Evolutionary conservation across 1,140 invertebrate species (phyloP), one percentile per base, ranked within the genome.

Genomic region (Macrotrachela quadricornifera): DNA sequence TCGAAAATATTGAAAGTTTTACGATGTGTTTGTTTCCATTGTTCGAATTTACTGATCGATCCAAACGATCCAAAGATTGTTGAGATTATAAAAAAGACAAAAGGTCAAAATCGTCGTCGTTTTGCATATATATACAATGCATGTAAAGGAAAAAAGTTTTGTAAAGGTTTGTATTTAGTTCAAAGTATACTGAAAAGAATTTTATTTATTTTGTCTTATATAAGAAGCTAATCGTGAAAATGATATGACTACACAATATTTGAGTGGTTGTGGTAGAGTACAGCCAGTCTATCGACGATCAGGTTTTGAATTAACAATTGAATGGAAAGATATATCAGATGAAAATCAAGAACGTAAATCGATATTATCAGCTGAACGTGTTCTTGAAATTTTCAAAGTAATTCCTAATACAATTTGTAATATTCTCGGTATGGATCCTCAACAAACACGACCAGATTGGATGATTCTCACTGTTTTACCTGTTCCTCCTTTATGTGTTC

Each of bases 401-500:
- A 95, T 97, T 47, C 81, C 83, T 18, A 92, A 97, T 70, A 92
- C 97, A 64, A 92, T 97, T 63, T 90, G 85, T 58, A 80, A 83
- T 56, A 83, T 94, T 50, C 69, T 99, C 46, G 92, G 90, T 47
- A 90, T 91, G 85, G 85, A 92, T 66, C 84, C 85, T 0, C 85
- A 85, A 66, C 95, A 80, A 72, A 83, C 91, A 0, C 75, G 92
- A 47, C 94, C 94, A 13, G 92, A 99, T 74, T 99, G 92, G 91
- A 96, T 99, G 91, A 82, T 97, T 47, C 75, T 91, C 1, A 95
- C 90, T 11, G 87, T 92, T 8, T 69, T 97, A 49, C 91, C 92
- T 9, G 92, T 97, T 0, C 91, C 94, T 12, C 92, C 92, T 6
- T 66, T 97, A 11, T 78, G 82, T 38, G 77, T 80, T 8, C 74